Base-by-base conservation (phyloP, 2,888 invertebrate genomes). In the Omphaloscelis lunosa region DNA sequence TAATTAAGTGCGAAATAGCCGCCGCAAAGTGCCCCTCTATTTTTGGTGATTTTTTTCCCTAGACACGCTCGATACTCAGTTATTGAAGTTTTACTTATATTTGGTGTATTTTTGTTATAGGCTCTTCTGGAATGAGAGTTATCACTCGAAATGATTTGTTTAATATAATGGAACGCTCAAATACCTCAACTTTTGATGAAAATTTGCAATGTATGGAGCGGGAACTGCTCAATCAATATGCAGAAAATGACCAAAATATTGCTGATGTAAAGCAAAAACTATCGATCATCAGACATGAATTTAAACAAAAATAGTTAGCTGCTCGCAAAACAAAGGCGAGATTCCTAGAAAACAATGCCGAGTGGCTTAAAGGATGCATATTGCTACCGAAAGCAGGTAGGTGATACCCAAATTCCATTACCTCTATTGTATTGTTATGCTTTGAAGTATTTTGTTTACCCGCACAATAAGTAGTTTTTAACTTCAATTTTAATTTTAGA, bases 281-380 rank as follows among this genome's bases (percentile, higher is more conserved):
- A 34, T 53, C 67, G 15, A 67, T 67, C 12, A 67, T 53, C 53
- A 68, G 15, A 17, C 53, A 41, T 9, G 9, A 41, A 41, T 41
- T 41, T 41, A 41, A 41, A 68, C 39, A 70, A 59, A 70, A 70
- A 58, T 70, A 58, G 45, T 58, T 12, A 59, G 58, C 69, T 27
- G 69, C 69, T 69, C 41, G 41, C 41, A 69, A 58, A 0, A 69
- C 69, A 59, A 68, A 71, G 48, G 23, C 61, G 9, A 61, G 61
- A 45, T 71, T 71, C 71, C 48, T 71, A 34, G 23, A 71, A 51
- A 71, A 71, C 23, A 61, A 48, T 71, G 48, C 61, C 48, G 71
- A 71, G 61, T 61, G 71, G 71, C 61, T 59, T 59, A 71, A 39
- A 17, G 48, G 48, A 51, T 17, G 34, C 59, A 70, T 69, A 41